Conservation (phyloP, 2,113 vertebrate species). For the Grallaria varia region DNA sequence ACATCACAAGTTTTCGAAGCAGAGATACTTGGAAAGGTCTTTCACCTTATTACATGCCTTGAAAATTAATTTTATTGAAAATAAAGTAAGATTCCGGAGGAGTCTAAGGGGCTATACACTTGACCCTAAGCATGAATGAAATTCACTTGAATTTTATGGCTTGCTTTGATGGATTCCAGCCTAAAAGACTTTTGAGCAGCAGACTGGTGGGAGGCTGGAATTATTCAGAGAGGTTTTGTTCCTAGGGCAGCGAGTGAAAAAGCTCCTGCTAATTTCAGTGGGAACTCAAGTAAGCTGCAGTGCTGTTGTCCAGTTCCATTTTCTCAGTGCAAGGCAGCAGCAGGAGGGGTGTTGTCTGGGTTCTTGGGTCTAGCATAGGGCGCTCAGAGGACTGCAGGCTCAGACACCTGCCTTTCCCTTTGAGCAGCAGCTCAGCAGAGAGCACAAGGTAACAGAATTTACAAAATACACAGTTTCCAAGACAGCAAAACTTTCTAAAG, state of each 20-base stretch:
- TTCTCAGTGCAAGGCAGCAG: not conserved
- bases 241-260: not conserved
- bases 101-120: not conserved
- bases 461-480: not conserved
- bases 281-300: not conserved
- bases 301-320: not conserved
- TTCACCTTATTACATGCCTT: not conserved
- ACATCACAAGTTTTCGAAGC: not conserved
- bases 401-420: not conserved
- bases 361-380: not conserved
- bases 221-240: slow-evolving; percentile 19
- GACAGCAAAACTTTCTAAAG: not conserved
- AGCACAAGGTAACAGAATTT: not conserved
- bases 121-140: not conserved
- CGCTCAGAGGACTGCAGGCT: not conserved
- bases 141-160: not conserved
- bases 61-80: not conserved
- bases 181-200: not conserved
- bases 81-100: not conserved
- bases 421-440: not conserved
- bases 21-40: not conserved
- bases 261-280: not conserved
- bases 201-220: slow-evolving; percentile 27
- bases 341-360: not conserved
- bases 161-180: not conserved